Evolutionary conservation across 2,113 vertebrate species (phyloP), one percentile per base, ranked within the genome.

Genomic region (Bungarus multicinctus): DNA sequence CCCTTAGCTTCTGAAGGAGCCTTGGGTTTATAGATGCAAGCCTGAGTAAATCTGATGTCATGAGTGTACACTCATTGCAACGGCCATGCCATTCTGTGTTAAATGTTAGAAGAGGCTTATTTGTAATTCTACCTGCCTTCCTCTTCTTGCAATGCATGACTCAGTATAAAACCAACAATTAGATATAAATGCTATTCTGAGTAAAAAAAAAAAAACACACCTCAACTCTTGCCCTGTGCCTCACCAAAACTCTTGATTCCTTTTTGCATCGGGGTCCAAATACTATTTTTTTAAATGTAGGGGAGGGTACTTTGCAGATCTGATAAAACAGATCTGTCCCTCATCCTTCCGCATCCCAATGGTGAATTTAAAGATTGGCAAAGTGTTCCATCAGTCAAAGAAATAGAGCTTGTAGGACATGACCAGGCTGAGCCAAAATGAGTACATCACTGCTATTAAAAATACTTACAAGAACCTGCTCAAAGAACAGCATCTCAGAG

Each of bases 1-100:
- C 95, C 87, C 95, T 95, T 93, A 95, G 95, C 97, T 97, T 97
- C 95, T 95, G 92, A 96, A 94, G 95, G 96, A 95, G 93, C 1
- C 92, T 81, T 85, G 93, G 93, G 90, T 96, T 96, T 85, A 81
- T 93, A 95, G 97, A 69, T 81, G 88, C 0, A 23, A 94, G 93
- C 96, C 96, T 97, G 96, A 96, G 93, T 95, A 95, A 92, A 97
- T 94, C 92, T 96, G 96, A 96, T 97, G 95, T 88, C 93, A 95
- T 55, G 91, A 95, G 95, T 96, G 97, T 94, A 94, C 95, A 97
- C 96, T 92, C 64, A 93, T 92, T 95, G 96, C 96, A 95, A 95
- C 94, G 94, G 93, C 55, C 94, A 94, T 95, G 93, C 94, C 96
- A 96, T 96, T 95, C 92, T 90, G 87, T 94, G 95, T 94, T 96